These are phyloP conservation scores for Heliconius hortense DNA, from an alignment of 2,888 invertebrate species.

Conservation along the genomic window DNA sequence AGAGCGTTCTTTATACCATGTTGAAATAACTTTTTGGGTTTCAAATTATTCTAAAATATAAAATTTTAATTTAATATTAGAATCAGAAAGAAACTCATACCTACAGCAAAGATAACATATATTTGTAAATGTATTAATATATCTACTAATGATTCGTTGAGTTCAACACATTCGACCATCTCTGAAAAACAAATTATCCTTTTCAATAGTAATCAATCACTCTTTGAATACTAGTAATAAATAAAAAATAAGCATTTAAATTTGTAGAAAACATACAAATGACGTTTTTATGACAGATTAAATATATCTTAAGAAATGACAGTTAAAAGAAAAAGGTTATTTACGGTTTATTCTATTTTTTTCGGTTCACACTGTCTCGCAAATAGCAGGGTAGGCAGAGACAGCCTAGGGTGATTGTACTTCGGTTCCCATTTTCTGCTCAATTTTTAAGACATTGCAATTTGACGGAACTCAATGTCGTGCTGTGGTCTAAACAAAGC, in stretches of 20 bases:
- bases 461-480: not conserved
- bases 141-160: constrained; percentile 53
- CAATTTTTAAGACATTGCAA: not conserved
- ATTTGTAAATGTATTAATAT: not conserved
- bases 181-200: constrained; percentile 48
- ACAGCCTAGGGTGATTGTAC: not conserved
- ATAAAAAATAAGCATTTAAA: not conserved
- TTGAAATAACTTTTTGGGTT: constrained; percentile 54
- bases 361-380: too few relatives aligned
- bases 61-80: not conserved
- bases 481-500: too few relatives aligned
- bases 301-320: not conserved
- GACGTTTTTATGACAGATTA: constrained; percentile 3
- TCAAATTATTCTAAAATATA: constrained; percentile 44
- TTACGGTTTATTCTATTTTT: not conserved
- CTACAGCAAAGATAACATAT: not conserved
- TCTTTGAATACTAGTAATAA: not conserved
- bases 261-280: not conserved
- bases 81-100: not conserved
- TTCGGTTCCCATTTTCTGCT: not conserved
- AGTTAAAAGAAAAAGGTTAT: too few relatives aligned
- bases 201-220: not conserved
- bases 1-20: constrained; percentile 62
- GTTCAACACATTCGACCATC: constrained; percentile 52
- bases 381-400: not conserved